Evolutionary conservation across 2,797 vertebrate species (phyloP).

Genomic region (Phylloscopus collybita): DNA sequence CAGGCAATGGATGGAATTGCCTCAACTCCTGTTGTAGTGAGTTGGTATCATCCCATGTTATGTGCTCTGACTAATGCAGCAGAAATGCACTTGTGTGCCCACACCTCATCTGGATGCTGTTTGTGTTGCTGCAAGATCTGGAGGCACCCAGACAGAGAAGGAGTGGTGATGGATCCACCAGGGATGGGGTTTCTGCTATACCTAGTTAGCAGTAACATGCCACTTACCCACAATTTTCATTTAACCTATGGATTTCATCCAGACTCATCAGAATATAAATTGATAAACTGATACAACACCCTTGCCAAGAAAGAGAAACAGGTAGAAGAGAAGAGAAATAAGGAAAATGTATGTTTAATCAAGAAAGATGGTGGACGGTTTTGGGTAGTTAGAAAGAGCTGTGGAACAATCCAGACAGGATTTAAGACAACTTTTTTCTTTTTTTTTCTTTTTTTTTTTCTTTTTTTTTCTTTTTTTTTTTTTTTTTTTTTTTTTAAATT

Average conservation of each 20-base stretch:
- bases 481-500: too few species aligned
- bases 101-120: slow-evolving; percentile 2
- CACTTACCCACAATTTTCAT: background rate
- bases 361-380: background rate
- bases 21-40: background rate
- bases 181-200: background rate
- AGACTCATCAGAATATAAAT: background rate
- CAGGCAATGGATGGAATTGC: background rate
- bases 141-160: background rate
- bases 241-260: background rate
- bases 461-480: background rate
- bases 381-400: background rate
- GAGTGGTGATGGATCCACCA: background rate
- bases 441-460: background rate
- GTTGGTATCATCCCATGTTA: background rate
- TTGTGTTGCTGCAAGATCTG: background rate
- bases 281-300: background rate
- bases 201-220: background rate
- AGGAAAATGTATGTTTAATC: background rate
- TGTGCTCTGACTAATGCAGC: slow-evolving; percentile 10
- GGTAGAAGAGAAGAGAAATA: background rate
- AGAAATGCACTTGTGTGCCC: slow-evolving; percentile 12
- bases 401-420: background rate
- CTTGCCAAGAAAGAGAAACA: background rate
- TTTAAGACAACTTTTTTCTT: background rate